Conservation (phyloP, 1,140 invertebrate genomes). For the Heliconius melpomene region DNA sequence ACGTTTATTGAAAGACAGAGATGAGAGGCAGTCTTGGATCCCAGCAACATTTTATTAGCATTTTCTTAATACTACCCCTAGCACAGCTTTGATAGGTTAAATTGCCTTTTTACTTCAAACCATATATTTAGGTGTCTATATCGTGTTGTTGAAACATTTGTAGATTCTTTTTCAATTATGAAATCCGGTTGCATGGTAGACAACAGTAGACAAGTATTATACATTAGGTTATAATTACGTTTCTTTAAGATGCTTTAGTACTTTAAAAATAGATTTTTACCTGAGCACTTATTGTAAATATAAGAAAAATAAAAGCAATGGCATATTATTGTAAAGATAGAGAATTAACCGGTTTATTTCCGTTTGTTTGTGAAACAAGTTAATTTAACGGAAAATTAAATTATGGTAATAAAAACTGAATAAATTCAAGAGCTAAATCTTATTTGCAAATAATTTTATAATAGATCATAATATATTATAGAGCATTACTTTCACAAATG, state of each 20-base stretch:
- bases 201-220: not conserved
- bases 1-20: not conserved
- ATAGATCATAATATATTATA: not conserved
- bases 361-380: too few species aligned
- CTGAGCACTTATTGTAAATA: not conserved
- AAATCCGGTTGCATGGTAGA: conserved; percentile 10
- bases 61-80: conserved; percentile 36
- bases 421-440: too few species aligned
- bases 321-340: too few species aligned
- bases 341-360: too few species aligned
- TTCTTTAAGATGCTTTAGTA: not conserved
- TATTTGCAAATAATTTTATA: too few species aligned
- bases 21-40: conserved; percentile 21
- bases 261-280: not conserved
- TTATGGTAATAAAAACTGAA: too few species aligned
- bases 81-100: conserved; percentile 23
- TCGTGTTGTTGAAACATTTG: conserved; percentile 1
- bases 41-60: conserved; percentile 21
- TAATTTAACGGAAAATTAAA: too few species aligned
- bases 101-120: not conserved
- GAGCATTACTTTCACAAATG: not conserved
- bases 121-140: conserved; percentile 29
- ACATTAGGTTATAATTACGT: not conserved
- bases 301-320: not conserved
- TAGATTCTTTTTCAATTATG: conserved; percentile 23